Evolutionary conservation across 2,888 invertebrate genomes (phyloP), one percentile per base, ranked within the genome.

Genomic region (Phyto melanocephala): DNA sequence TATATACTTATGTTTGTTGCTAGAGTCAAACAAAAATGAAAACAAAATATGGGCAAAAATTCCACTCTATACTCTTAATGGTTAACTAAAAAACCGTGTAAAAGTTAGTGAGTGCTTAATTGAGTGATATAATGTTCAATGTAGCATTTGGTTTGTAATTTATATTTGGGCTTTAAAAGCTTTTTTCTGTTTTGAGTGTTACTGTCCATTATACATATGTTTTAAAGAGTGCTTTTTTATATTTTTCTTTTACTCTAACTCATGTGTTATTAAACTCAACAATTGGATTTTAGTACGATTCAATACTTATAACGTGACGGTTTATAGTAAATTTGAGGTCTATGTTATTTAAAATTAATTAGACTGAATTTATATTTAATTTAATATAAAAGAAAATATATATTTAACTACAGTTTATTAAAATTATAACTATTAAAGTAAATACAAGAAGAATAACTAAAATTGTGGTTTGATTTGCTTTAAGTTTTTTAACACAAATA

Each of bases 251-350:
- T 52, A 62, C 72, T 79, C 42, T 47, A 75, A 76, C 79, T 82
- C 82, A 79, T 71, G 52, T 82, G 58, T 15, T 58, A 67, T 79
- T 79, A 76, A 79, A 75, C 79, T 82, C 79, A 82, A 79, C 82
- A 82, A 82, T 75, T 82, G 82, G 65, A 79, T 67, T 76, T 82
- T 75, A 82, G 82, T 82, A 79, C 82, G 82, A 82, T 79, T 82
- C 54, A 82, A 82, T 82, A 82, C 82, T 82, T 82, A 75, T 67
- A 82, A 82, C 82, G 82, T 82, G 75, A 79, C 82, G 82, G 82
- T 82, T 82, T 79, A 67, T 15, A 54, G 67, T 67, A 67, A 45
- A 47, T 77, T 40, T 42, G 15, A 10, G 72, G 79, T 74, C 60
- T 52, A 52, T 54, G 62, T 20, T 70, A 7, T 40, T 74, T 74